Evolutionary conservation across 2,888 invertebrate species (phyloP).

Genomic region (Drosophila eohydei): DNA sequence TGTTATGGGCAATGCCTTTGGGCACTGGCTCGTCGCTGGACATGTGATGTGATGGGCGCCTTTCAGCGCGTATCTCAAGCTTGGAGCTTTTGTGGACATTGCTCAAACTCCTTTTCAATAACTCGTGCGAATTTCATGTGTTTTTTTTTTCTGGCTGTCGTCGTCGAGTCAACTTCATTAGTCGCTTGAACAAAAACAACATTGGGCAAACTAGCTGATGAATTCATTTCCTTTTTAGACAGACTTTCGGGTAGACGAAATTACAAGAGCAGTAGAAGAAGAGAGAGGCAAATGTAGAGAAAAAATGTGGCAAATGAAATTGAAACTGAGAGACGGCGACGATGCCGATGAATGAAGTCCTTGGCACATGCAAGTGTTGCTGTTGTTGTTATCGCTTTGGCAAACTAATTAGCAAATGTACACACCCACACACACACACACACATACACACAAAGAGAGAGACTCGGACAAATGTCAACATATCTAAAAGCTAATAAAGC

Average conservation of each 20-base stretch:
- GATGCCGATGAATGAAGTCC: slow-evolving; percentile 16
- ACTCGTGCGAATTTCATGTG: background rate
- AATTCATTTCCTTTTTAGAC: slow-evolving; percentile 75
- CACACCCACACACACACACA: slow-evolving; percentile 44
- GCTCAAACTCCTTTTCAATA: slow-evolving; percentile 7
- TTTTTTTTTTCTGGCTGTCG: slow-evolving; percentile 3
- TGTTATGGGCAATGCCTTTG: slow-evolving; percentile 1
- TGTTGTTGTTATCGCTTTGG: slow-evolving; percentile 38
- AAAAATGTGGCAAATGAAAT: slow-evolving; percentile 25
- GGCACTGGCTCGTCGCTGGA: background rate
- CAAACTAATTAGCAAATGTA: slow-evolving; percentile 79
- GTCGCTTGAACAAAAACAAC: slow-evolving; percentile 33
- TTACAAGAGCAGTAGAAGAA: slow-evolving; percentile 3
- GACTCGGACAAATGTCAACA: slow-evolving; percentile 49
- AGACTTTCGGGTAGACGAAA: slow-evolving; percentile 30
- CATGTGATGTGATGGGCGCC: background rate
- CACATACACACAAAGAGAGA: background rate
- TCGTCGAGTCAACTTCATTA: slow-evolving; percentile 61
- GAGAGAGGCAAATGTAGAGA: slow-evolving; percentile 9
- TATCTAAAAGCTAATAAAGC: slow-evolving; percentile 66
- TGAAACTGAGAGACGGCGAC: slow-evolving; percentile 14
- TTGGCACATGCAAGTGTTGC: slow-evolving; percentile 21
- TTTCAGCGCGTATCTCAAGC: slow-evolving; percentile 30
- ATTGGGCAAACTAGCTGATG: slow-evolving; percentile 52
- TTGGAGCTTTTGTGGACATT: slow-evolving; percentile 26